A percentile compares a stretch with the other conserved stretches of the same genome.
These are phyloP conservation scores for Balaeniceps rex DNA, from an alignment of 2,113 vertebrate genomes.

Conservation along the genomic window DNA sequence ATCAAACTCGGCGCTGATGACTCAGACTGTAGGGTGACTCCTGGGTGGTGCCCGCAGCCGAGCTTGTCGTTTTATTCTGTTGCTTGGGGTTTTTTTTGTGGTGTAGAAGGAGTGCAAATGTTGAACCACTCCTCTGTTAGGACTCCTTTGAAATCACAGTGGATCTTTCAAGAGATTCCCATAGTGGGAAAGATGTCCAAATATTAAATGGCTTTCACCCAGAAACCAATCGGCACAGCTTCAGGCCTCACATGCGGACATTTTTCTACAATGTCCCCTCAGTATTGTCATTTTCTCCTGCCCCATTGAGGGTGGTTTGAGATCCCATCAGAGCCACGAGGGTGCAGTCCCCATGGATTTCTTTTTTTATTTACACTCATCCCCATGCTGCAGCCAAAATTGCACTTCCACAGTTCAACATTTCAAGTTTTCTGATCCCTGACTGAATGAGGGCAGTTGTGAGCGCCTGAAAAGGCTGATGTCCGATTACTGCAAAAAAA, in stretches of 20 bases:
- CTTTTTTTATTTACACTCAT: not conserved
- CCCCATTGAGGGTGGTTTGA: not conserved
- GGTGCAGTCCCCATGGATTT: not conserved
- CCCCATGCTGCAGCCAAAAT: not conserved
- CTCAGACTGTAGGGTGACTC: not conserved
- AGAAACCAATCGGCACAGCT: not conserved
- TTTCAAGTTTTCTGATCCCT: not conserved
- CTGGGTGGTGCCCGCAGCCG: not conserved
- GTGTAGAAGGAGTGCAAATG: not conserved
- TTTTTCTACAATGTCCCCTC: not conserved
- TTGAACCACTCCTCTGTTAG: not conserved
- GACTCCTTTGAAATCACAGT: not conserved
- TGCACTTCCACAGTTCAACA: not conserved
- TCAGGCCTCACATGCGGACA: accelerated
- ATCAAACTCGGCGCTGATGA: not conserved
- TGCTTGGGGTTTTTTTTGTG: not conserved
- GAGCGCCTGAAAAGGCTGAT: not conserved
- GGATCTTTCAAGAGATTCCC: not conserved
- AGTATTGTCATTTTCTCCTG: not conserved
- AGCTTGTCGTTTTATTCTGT: not conserved
- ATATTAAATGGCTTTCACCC: not conserved
- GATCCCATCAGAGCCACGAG: not conserved
- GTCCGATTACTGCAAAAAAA: not conserved
- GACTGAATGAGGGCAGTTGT: not conserved
- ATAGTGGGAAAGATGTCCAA: not conserved